Conservation (phyloP, 2,113 vertebrate species). For the Rhynchopsitta pachyrhyncha region DNA sequence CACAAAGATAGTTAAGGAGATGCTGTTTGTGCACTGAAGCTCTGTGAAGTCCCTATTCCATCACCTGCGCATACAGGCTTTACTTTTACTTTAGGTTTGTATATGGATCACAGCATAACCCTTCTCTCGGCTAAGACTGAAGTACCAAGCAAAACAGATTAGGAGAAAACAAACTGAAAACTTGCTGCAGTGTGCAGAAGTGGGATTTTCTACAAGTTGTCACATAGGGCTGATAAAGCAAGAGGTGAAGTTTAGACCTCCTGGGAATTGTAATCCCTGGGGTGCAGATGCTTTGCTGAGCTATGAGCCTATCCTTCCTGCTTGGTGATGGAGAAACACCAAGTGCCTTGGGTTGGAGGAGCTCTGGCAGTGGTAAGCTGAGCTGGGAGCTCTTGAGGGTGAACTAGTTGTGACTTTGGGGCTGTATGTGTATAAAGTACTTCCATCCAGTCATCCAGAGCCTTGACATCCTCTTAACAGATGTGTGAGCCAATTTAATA, state of each 20-base stretch:
- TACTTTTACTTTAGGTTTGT: neutral
- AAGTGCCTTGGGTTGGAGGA: neutral
- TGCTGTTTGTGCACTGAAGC: neutral
- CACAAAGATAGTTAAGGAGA: neutral
- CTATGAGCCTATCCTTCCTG: neutral
- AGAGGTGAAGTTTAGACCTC: neutral
- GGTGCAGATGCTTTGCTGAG: neutral
- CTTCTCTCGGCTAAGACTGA: neutral
- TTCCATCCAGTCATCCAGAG: neutral
- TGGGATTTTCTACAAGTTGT: neutral
- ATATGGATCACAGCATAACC: fast-evolving
- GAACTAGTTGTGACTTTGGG: neutral
- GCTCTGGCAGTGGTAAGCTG: fast-evolving
- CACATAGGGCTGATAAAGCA: neutral
- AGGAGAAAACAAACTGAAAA: neutral
- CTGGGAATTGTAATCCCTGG: neutral
- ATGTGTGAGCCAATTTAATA: neutral
- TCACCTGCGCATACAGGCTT: neutral
- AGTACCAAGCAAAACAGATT: neutral
- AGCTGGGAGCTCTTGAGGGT: neutral
- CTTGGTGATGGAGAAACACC: neutral
- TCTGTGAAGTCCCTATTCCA: neutral
- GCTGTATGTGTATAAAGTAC: neutral
- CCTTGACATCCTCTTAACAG: neutral
- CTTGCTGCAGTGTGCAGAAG: neutral